These are phyloP conservation scores for Haplochromis burtoni DNA, from an alignment of 2,113 vertebrate genomes.

Conservation along the genomic window DNA sequence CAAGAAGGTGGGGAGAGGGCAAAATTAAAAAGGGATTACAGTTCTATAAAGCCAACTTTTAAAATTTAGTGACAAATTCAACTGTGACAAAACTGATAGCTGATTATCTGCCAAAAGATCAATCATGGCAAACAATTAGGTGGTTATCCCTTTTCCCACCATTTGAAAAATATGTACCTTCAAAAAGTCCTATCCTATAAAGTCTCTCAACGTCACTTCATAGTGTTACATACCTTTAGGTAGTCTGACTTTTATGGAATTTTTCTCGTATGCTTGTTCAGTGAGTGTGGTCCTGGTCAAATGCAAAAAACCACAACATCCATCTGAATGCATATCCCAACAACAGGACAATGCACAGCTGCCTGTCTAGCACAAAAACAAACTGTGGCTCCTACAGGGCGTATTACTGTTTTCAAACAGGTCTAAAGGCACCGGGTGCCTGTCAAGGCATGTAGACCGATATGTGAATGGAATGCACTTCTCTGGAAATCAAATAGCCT, in stretches of 20 bases:
- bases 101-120: not conserved
- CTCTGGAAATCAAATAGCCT: not conserved
- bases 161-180: not conserved
- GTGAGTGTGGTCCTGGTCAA: not conserved
- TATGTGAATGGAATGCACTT: slow-evolving; percentile 38
- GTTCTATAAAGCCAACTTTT: not conserved
- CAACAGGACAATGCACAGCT: not conserved
- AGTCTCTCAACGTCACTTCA: not conserved
- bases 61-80: not conserved
- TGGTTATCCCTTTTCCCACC: not conserved
- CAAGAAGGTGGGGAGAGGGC: not conserved
- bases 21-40: not conserved
- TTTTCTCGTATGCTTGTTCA: not conserved
- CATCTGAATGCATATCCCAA: not conserved
- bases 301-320: not conserved
- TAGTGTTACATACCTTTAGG: not conserved
- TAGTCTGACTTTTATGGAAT: not conserved
- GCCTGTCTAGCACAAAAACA: slow-evolving; percentile 5
- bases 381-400: slow-evolving; percentile 2
- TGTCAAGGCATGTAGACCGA: slow-evolving; percentile 43
- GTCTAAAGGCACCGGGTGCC: not conserved
- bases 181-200: not conserved
- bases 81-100: not conserved
- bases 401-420: not conserved
- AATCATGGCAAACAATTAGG: not conserved